Evolutionary conservation across 2,797 vertebrate genomes (phyloP).

Genomic region (Sebastes variabilis): DNA sequence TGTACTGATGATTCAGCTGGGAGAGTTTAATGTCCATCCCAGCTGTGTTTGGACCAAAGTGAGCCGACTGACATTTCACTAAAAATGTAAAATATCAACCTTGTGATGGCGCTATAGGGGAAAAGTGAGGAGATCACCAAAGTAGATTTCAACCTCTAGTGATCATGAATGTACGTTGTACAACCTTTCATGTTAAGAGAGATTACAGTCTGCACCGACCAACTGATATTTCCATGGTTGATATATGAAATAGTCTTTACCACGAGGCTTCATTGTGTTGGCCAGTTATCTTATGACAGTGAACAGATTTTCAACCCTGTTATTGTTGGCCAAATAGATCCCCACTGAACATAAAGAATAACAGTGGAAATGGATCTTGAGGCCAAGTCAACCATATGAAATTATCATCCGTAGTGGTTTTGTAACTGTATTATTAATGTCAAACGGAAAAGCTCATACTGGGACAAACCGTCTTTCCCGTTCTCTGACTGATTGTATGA

Average conservation of each 20-base stretch:
- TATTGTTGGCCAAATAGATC: constrained; percentile 2
- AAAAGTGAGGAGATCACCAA: background rate
- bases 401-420: constrained; percentile 36
- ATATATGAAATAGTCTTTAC: background rate
- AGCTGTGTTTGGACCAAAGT: background rate
- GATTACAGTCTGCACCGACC: background rate
- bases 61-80: background rate
- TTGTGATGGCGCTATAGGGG: background rate
- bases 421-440: constrained; percentile 58
- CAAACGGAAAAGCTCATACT: constrained; percentile 35
- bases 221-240: background rate
- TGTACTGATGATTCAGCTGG: no score
- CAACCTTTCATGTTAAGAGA: background rate
- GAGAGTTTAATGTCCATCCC: background rate
- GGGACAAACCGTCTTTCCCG: constrained; percentile 10
- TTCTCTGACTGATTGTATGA: constrained; percentile 42
- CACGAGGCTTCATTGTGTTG: constrained; percentile 1
- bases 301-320: constrained; percentile 3
- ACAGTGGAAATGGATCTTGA: constrained; percentile 38
- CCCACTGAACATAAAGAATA: constrained; percentile 3
- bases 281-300: background rate
- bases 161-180: background rate
- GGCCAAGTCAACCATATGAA: constrained; percentile 18
- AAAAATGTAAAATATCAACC: background rate
- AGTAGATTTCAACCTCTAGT: background rate